Conservation (phyloP, 1,140 invertebrate species). For the Oryzaephilus surinamensis region DNA sequence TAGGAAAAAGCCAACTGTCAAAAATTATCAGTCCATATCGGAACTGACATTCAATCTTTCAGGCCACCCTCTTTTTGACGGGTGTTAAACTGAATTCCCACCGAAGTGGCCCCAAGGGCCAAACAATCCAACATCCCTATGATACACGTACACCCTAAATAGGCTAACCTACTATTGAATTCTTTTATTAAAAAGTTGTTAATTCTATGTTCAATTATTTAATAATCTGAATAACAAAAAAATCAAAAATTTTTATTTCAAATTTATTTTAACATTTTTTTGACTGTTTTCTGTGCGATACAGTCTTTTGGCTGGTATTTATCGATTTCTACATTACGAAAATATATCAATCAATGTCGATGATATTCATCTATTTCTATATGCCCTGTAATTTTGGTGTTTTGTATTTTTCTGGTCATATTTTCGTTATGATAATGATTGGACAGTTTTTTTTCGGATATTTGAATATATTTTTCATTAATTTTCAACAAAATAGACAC, state of each 20-base stretch:
- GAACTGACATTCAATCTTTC: constrained; percentile 19
- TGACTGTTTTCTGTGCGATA: background rate
- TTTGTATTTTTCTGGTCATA: background rate
- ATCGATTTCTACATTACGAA: background rate
- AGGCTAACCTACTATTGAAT: background rate
- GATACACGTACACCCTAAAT: background rate
- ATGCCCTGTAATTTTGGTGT: constrained; percentile 13
- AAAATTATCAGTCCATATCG: constrained; percentile 21
- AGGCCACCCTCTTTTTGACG: constrained; percentile 19
- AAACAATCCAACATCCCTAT: constrained; percentile 16
- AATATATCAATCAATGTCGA: constrained; percentile 13
- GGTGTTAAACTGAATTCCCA: constrained; percentile 22
- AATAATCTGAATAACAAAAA: too few relatives aligned
- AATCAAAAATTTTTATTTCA: background rate
- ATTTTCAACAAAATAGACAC: constrained; percentile 4
- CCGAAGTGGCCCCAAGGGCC: constrained; percentile 18
- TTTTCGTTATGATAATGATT: background rate
- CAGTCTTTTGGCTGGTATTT: background rate
- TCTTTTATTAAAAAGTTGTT: too few relatives aligned
- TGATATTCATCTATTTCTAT: constrained; percentile 13
- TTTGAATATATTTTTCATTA: constrained; percentile 12
- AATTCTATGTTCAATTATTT: too few relatives aligned
- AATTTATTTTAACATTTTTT: background rate
- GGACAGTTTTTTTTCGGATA: background rate
- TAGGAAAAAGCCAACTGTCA: constrained; percentile 19